These are phyloP conservation scores for Pocillopora verrucosa DNA, from an alignment of 64 coral and sea anemone genomes.

Conservation along the genomic window DNA sequence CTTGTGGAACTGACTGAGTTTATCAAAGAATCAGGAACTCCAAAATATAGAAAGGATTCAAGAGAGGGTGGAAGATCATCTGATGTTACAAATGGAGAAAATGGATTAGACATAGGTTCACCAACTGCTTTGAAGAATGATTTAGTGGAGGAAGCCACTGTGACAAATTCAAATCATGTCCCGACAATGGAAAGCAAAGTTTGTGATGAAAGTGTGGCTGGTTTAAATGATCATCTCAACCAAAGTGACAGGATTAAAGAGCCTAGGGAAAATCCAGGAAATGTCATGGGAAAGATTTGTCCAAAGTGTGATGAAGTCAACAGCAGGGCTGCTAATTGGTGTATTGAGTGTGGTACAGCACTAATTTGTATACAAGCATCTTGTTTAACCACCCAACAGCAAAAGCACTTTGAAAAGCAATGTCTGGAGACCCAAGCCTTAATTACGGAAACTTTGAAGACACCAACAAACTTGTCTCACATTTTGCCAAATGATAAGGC, in stretches of 20 bases:
- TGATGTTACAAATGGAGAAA: background rate
- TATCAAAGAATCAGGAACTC: constrained; percentile 37
- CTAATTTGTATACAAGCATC: constrained; percentile 51
- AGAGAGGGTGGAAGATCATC: background rate
- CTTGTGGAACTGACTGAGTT: constrained; percentile 81
- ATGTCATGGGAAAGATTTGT: constrained; percentile 59
- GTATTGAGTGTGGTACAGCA: constrained; percentile 82
- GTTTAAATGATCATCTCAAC: background rate
- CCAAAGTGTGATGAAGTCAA: constrained; percentile 74
- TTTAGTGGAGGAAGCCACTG: background rate
- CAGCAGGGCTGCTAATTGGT: constrained; percentile 81
- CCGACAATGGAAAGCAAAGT: background rate
- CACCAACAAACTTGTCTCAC: constrained; percentile 33
- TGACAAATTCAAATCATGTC: background rate
- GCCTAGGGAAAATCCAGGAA: background rate
- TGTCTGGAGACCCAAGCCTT: constrained; percentile 41
- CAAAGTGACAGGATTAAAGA: background rate
- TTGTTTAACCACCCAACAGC: constrained; percentile 45
- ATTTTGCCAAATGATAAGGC: constrained; percentile 19
- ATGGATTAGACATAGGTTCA: background rate
- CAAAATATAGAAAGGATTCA: constrained; percentile 12
- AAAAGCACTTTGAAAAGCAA: constrained; percentile 55
- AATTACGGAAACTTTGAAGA: constrained; percentile 55
- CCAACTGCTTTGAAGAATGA: background rate
- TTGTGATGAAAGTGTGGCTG: background rate